These are phyloP conservation scores for Cataglyphis hispanica DNA, from an alignment of 1,140 invertebrate genomes.

Conservation along the genomic window DNA sequence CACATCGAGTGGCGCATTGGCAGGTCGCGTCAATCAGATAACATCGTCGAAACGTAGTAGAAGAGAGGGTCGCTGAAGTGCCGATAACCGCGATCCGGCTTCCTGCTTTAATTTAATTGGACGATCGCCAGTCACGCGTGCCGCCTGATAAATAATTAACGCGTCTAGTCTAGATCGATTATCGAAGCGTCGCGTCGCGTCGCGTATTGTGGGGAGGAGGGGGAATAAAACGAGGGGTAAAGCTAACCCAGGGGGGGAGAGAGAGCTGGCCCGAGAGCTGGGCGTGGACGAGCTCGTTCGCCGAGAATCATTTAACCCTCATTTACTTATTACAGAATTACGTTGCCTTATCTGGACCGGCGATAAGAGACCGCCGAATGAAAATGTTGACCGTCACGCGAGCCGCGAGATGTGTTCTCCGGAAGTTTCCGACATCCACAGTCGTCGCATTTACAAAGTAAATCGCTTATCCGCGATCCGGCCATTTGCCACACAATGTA, in stretches of 20 bases:
- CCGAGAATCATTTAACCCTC: constrained; percentile 29
- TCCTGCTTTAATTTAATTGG: constrained; percentile 81
- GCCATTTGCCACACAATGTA: constrained; percentile 18
- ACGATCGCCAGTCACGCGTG: constrained; percentile 78
- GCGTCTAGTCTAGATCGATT: constrained; percentile 78
- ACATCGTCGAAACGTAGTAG: constrained; percentile 68
- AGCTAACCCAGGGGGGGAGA: background rate
- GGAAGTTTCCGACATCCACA: constrained; percentile 39
- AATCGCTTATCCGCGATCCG: constrained; percentile 30
- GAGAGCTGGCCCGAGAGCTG: background rate
- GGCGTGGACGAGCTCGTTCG: background rate
- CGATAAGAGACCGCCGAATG: constrained; percentile 29
- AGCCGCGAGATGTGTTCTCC: constrained; percentile 35
- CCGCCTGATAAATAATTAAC: constrained; percentile 80
- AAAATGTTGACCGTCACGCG: constrained; percentile 41
- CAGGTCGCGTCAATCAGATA: constrained; percentile 77
- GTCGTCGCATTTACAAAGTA: constrained; percentile 36
- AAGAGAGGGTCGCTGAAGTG: constrained; percentile 72
- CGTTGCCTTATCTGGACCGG: constrained; percentile 22
- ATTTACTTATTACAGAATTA: constrained; percentile 13
- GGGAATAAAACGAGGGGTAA: constrained; percentile 19
- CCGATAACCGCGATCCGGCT: constrained; percentile 75
- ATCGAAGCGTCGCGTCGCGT: constrained; percentile 65
- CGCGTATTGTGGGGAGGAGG: background rate
- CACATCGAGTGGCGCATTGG: constrained; percentile 70